Percentiles rank a stretch among this genome's conserved stretches.
phyloP scores from a whole-genome alignment of 2,113 vertebrate species.

The Gallinago jamesoni region DNA sequence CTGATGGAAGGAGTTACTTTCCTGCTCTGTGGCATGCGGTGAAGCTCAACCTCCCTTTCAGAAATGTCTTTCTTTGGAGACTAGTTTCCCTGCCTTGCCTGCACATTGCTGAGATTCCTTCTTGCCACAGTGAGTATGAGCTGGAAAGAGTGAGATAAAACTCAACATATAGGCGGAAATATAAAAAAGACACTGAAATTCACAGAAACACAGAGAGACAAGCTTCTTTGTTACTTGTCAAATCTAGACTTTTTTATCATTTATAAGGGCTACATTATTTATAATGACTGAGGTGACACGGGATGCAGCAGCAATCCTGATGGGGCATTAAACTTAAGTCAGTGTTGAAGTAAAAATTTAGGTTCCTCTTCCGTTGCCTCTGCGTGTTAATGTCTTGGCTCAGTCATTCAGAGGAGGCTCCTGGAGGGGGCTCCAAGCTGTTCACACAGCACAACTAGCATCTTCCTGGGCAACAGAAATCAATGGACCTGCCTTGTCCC shows the following conservation, averaged over 20 bases:
- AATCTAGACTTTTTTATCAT: background rate
- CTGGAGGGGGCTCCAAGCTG: background rate
- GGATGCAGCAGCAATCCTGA: background rate
- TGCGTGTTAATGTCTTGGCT: background rate
- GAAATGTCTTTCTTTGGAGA: background rate
- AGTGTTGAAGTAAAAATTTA: background rate
- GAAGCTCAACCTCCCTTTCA: background rate
- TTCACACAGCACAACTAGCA: background rate
- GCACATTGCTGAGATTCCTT: background rate
- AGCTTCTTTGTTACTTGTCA: background rate
- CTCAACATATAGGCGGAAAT: background rate
- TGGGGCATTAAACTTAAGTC: background rate
- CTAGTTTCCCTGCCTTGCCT: background rate
- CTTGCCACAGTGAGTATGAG: background rate
- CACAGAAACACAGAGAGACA: background rate
- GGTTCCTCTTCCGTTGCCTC: background rate
- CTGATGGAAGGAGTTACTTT: background rate
- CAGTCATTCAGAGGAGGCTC: background rate
- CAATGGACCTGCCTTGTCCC: rapidly evolving
- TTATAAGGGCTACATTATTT: background rate
- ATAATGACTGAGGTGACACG: background rate
- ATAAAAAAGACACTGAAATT: background rate
- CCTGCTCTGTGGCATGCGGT: rapidly evolving
- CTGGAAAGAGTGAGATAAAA: background rate
- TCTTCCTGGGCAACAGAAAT: background rate